Conservation (phyloP, 2,113 vertebrate species). For the Catharus bicknelli region DNA sequence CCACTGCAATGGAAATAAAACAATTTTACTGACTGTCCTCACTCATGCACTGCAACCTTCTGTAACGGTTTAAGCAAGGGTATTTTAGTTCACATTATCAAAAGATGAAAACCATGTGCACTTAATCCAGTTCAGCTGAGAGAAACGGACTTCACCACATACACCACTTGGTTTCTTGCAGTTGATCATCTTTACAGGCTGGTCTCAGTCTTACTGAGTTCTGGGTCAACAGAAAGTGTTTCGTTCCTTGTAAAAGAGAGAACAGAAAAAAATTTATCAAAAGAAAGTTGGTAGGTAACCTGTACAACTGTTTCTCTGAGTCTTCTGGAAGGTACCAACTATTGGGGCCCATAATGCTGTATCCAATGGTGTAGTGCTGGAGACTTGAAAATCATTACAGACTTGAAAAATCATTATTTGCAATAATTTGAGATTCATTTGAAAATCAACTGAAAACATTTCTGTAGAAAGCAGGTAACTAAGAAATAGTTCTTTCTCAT, state of each 20-base stretch:
- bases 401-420: background rate
- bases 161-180: background rate
- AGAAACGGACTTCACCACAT: background rate
- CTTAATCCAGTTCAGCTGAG: background rate
- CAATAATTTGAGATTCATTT: background rate
- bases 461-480: background rate
- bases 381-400: background rate
- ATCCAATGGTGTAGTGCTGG: background rate
- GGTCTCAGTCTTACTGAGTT: background rate
- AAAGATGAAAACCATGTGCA: background rate
- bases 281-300: background rate
- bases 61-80: background rate
- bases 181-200: background rate
- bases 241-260: background rate
- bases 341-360: fast-evolving
- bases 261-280: background rate
- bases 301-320: background rate
- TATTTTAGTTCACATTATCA: background rate
- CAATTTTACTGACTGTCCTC: background rate
- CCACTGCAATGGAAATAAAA: background rate
- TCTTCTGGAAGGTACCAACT: background rate
- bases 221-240: background rate
- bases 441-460: background rate
- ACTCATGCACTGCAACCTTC: background rate
- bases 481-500: background rate